Percentiles rank a stretch among this genome's conserved stretches.
phyloP scores from a whole-genome alignment of 1,140 invertebrate genomes.

The Hyles vespertilio region DNA sequence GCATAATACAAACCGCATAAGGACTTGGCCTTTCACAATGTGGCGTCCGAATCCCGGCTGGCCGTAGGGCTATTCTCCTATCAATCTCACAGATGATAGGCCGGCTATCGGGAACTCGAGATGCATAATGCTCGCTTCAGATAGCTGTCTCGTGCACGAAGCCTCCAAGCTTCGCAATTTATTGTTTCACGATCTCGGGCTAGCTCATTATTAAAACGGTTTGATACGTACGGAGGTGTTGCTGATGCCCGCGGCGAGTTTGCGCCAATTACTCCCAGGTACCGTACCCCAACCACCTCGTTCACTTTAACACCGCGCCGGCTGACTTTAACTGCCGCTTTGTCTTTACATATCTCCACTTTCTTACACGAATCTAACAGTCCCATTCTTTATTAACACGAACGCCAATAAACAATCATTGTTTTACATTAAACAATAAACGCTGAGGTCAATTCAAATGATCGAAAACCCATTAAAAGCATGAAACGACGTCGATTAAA shows the following conservation, averaged over 20 bases:
- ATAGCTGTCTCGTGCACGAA: slow-evolving; percentile 72
- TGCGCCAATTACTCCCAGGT: slow-evolving; percentile 61
- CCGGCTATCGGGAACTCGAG: slow-evolving; percentile 56
- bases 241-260: slow-evolving; percentile 53
- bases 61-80: slow-evolving; percentile 69
- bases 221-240: slow-evolving; percentile 71
- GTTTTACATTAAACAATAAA: slow-evolving; percentile 44
- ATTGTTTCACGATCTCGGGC: slow-evolving; percentile 73
- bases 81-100: slow-evolving; percentile 72
- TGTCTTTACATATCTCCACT: slow-evolving; percentile 32
- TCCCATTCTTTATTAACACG: slow-evolving; percentile 17
- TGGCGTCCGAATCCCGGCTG: slow-evolving; percentile 48
- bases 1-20: slow-evolving; percentile 37
- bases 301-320: slow-evolving; percentile 56
- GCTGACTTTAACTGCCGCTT: slow-evolving; percentile 51
- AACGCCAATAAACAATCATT: slow-evolving; percentile 30
- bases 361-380: slow-evolving; percentile 18
- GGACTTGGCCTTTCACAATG: slow-evolving; percentile 46
- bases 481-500: slow-evolving; percentile 65
- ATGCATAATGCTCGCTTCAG: slow-evolving; percentile 69
- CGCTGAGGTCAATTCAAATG: slow-evolving; percentile 41
- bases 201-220: slow-evolving; percentile 74
- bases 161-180: slow-evolving; percentile 73
- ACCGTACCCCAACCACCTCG: slow-evolving; percentile 44
- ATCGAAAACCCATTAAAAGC: slow-evolving; percentile 56